A percentile compares a stretch with the other conserved stretches of the same genome.
Conservation (phyloP, 2,888 invertebrate species). For the Epirrhoe alternata region DNA sequence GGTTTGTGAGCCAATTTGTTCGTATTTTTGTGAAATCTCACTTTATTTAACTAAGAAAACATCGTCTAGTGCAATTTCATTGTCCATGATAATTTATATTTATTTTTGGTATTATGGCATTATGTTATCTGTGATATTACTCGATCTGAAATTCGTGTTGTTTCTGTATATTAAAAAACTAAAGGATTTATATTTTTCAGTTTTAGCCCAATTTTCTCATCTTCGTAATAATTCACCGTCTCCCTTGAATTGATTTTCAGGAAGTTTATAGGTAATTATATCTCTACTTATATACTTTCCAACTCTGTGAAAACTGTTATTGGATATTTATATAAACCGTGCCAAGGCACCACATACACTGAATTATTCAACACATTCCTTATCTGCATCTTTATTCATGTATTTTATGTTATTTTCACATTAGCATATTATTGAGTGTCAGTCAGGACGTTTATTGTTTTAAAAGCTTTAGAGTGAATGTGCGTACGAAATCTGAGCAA, state of each 20-base stretch:
- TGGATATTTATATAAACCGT: constrained; percentile 25
- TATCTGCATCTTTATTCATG: constrained; percentile 56
- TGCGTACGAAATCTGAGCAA: neutral
- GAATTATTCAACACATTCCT: constrained; percentile 30
- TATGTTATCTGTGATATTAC: too few relatives aligned
- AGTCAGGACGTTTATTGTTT: constrained; percentile 27
- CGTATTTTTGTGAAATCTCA: neutral
- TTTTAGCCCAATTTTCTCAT: too few relatives aligned
- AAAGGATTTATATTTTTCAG: too few relatives aligned
- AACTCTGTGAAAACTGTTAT: constrained; percentile 11
- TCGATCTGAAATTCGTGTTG: too few relatives aligned
- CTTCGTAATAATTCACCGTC: too few relatives aligned
- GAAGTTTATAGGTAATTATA: too few relatives aligned
- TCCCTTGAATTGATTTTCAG: neutral
- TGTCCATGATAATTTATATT: too few relatives aligned
- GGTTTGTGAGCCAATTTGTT: constrained; percentile 18
- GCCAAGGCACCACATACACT: constrained; percentile 18
- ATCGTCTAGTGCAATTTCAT: too few relatives aligned
- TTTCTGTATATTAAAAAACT: too few relatives aligned
- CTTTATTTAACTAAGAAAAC: too few relatives aligned
- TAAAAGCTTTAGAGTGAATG: constrained; percentile 6
- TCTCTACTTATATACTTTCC: neutral
- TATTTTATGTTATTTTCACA: constrained; percentile 35
- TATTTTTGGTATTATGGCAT: too few relatives aligned
- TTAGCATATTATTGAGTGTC: constrained; percentile 42